Base-by-base conservation (phyloP, 1,140 invertebrate genomes). In the Drosophila sucinea region DNA sequence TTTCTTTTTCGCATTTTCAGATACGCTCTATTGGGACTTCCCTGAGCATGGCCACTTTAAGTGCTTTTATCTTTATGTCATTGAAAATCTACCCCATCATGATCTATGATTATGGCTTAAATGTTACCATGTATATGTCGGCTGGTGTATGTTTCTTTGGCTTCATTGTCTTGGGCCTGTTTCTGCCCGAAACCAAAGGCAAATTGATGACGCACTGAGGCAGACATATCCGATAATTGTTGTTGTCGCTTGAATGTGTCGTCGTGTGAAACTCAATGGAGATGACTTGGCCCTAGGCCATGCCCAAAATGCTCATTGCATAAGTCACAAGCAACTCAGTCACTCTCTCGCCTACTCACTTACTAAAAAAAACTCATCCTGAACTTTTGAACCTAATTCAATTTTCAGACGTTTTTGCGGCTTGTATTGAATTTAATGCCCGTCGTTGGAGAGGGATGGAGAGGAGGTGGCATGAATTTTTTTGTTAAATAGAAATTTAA, bases 361-460 rank as follows among this genome's bases (percentile, higher is more conserved):
- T 2, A 23, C 44, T 47, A 6, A 51, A 70, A 51, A 70, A 76
- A 44, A 54, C 72, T 76, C 76, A 87, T 86, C 79, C 72, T 87
- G 82, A 86, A 77, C 83, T 83, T 73, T 79, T 86, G 82, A 86
- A 82, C 82, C 51, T 71, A 71, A 83, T 87, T 86, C 79, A 87
- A 82, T 82, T 79, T 75, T n/a, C 29, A 30, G 35, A 60, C 44
- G 23, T 27, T 51, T 57, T 58, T 63, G 66, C 51, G 62, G 60
- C 51, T 85, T 70, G 32, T 40, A 30, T 61, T 70, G 41, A 61
- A 51, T 47, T 1, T 29, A n/a, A 60, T 10, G 25, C 44, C 27
- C 8, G 44, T 51, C 25, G 44, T 27, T 5, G n/a, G n/a, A n/a
- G 40, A 41, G n/a, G n/a, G 44, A 38, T 4, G 10, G 7, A n/a